Conservation (phyloP, 2,797 vertebrate species). For the Sebastes dallii region DNA sequence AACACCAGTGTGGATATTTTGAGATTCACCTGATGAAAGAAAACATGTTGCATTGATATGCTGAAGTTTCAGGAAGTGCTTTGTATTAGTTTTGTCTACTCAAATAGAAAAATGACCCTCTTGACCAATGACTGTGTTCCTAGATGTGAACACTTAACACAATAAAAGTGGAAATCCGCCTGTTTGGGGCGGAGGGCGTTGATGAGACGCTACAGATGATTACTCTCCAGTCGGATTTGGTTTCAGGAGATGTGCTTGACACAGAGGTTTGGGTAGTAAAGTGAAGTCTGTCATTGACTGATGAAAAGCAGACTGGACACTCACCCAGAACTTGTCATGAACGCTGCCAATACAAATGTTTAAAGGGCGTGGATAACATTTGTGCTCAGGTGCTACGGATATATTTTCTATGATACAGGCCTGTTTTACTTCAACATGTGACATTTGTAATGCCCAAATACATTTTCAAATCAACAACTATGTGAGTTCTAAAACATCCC, state of each 20-base stretch:
- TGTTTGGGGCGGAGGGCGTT: conserved; percentile 22
- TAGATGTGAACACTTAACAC: conserved; percentile 12
- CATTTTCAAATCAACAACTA: conserved; percentile 2
- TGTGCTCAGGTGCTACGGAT: conserved; percentile 39
- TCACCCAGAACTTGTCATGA: conserved; percentile 6
- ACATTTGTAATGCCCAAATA: neutral
- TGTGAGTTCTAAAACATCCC: neutral
- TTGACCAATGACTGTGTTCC: neutral
- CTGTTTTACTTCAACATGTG: conserved; percentile 41
- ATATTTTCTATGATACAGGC: neutral
- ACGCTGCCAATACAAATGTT: conserved; percentile 57
- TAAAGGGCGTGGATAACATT: conserved; percentile 29
- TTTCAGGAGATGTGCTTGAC: conserved; percentile 43
- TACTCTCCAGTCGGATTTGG: conserved; percentile 33
- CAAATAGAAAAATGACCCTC: neutral
- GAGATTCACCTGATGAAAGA: neutral
- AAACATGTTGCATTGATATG: neutral
- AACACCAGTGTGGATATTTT: neutral
- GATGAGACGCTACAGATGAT: conserved; percentile 37
- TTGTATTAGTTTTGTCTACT: neutral
- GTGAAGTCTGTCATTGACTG: conserved; percentile 43
- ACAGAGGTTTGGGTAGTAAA: conserved; percentile 32
- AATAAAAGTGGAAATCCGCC: conserved; percentile 15
- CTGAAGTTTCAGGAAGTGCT: neutral
- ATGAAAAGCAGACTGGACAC: conserved; percentile 55